Base-by-base conservation (phyloP, 2,797 vertebrate species). In the Ctenopoma kingsleyae region DNA sequence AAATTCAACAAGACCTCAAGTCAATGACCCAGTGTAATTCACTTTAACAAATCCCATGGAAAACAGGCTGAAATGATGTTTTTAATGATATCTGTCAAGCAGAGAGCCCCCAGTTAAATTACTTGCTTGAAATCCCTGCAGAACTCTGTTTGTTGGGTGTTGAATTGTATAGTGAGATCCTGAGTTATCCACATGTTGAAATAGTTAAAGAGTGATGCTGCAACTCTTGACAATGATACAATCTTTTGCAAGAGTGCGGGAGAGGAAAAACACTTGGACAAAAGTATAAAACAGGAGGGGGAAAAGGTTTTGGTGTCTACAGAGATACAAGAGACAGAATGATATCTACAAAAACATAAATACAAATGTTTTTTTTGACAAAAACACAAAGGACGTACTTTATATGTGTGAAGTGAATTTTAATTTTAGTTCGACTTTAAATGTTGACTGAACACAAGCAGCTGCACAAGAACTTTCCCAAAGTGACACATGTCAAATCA, bases 31-130 rank as follows among this genome's bases (percentile, higher is more conserved):
- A 22, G 2, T 46, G 53, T 60, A 46, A 65, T 75, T 58, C 27
- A 30, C 27, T 30, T 30, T 30, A 6, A 66, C 19, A 30, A 53
- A 49, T 20, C 38, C 38, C 23, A 56, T 43, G 20, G 32, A 71
- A 53, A 54, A 51, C 44, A 49, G 19, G 17, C n/a, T 35, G 15
- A 52, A 63, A 38, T 57, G 2, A 52, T 56, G 25, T 56, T 67
- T 54, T 44, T 48, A 68, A 61, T 62, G 49, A 71, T 53, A 47
- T 52, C 13, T 46, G 6, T 78, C 32, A 46, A 63, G 35, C 59
- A 17, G 38, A 59, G 32, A 63, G 43, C 4, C 6, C 30, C 58
- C 51, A 50, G 56, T 12, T n/a, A 32, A 41, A 47, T n/a, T 20
- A 30, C 41, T 15, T 17, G 38, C 44, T 22, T 44, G 30, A 47